Evolutionary conservation across 2,113 vertebrate species (phyloP), one percentile per base, ranked within the genome.

Genomic region (Microtus pennsylvanicus): DNA sequence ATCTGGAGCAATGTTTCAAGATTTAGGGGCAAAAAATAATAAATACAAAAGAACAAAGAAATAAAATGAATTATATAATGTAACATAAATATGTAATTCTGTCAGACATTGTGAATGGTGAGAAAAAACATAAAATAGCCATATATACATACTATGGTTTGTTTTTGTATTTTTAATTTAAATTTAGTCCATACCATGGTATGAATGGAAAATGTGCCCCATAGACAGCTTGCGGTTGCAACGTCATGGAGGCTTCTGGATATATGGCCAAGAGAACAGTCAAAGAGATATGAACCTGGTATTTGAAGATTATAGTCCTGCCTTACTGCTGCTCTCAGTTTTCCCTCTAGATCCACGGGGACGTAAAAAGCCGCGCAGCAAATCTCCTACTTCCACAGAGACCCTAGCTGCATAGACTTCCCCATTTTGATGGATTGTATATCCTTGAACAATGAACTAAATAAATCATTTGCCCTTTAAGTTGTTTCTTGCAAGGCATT

Each of bases 361-460:
- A n/a, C 5, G 28, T 7, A n/a, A 70, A 35, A 19, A 70, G 19
- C 3, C 5, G 13, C 0, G 0, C 19, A 8, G 45, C 21, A n/a
- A 24, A 3, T 58, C 5, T 67, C 82, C 28, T 33, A 10, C 17
- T 47, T 19, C 63, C 42, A 69, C 63, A 47, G 42, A 35, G 38
- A 35, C 28, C 42, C 28, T 22, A 50, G 10, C 8, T 45, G 7
- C 16, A 47, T 7, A 6, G 28, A 11, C 42, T 50, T 35, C 2
- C 10, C 83, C 42, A 67, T 69, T 45, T 33, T 86, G 83, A 69
- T 86, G 28, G 42, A 69, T 45, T 65, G 30, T 28, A 45, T 65
- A 38, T 85, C 58, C 38, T 69, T 85, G 58, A 65, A 65, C 58
- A 85, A 85, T 63, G 14, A 11, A 45, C 58, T 65, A 42, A 85